Conservation (phyloP, 2,113 vertebrate species). For the Phyllopteryx taeniolatus region DNA sequence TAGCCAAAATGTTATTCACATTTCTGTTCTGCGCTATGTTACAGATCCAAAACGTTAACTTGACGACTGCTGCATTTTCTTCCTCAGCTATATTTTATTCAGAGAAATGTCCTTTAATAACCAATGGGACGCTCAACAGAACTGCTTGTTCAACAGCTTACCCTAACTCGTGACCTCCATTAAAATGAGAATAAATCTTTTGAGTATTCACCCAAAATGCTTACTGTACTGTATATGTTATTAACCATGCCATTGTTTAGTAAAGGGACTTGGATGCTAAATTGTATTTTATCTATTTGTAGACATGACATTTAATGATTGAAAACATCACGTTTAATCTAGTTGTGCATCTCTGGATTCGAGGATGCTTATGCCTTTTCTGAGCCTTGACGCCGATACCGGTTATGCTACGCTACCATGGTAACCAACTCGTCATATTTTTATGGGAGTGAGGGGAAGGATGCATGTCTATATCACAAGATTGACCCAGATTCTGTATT, state of each 20-base stretch:
- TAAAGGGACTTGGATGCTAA: too few relatives aligned
- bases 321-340: background rate
- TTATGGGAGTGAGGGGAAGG: background rate
- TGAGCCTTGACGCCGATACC: background rate
- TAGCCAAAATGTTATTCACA: background rate
- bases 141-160: background rate
- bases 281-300: background rate
- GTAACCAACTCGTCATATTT: slow-evolving; percentile 15
- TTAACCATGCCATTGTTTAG: background rate
- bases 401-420: background rate
- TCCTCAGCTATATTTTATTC: background rate
- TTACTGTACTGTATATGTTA: background rate
- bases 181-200: background rate
- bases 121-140: background rate
- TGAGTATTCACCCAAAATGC: background rate
- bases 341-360: background rate
- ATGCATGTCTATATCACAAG: background rate
- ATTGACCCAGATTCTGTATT: background rate
- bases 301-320: background rate
- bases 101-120: background rate
- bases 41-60: background rate
- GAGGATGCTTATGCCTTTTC: background rate
- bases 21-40: background rate
- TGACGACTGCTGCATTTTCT: background rate
- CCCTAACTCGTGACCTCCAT: background rate